Conservation (phyloP, 2,797 vertebrate species). For the Acanthiza pusilla region DNA sequence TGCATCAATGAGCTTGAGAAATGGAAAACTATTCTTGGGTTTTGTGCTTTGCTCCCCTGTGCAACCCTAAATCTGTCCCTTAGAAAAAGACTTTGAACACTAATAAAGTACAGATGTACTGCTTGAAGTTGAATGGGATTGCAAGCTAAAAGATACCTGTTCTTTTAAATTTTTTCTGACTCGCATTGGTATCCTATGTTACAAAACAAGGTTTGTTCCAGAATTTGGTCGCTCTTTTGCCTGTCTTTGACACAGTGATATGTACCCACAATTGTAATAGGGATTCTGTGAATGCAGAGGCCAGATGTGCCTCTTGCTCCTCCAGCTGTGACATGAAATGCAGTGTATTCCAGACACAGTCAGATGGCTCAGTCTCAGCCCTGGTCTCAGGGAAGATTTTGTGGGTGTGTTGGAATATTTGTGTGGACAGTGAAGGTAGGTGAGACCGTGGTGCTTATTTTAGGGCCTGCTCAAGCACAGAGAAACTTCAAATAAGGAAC, state of each 20-base stretch:
- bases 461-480: background rate
- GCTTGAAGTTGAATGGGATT: background rate
- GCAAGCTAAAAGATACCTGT: background rate
- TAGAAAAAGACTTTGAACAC: background rate
- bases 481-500: background rate
- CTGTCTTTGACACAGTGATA: background rate
- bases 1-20: background rate
- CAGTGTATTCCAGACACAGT: background rate
- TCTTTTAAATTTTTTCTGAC: background rate
- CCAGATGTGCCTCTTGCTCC: background rate
- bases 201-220: background rate
- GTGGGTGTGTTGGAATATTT: background rate
- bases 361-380: background rate
- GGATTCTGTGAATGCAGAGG: background rate
- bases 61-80: background rate
- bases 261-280: background rate
- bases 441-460: background rate
- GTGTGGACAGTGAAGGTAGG: background rate
- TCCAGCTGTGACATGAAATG: background rate
- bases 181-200: background rate
- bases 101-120: fast-evolving
- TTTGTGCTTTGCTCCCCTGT: background rate
- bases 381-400: background rate
- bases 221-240: background rate
- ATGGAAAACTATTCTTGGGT: background rate